These are phyloP conservation scores for Peromyscus maniculatus DNA, from an alignment of 2,113 vertebrate genomes.

Conservation along the genomic window DNA sequence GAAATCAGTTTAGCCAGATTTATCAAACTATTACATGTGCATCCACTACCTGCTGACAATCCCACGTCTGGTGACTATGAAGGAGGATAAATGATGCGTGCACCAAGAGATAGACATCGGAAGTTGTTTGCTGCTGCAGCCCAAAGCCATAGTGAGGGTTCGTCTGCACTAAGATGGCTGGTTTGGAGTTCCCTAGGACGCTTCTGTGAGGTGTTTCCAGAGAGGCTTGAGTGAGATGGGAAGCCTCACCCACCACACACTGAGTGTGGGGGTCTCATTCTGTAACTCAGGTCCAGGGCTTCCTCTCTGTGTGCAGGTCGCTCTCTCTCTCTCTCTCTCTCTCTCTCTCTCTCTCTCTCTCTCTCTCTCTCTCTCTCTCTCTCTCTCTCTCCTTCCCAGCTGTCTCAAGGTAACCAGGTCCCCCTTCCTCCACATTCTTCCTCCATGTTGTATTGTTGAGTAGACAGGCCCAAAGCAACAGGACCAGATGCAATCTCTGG, in stretches of 20 bases:
- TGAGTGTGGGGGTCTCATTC: too few relatives aligned
- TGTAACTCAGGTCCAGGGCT: too few relatives aligned
- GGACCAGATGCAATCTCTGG: background rate
- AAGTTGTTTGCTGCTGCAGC: background rate
- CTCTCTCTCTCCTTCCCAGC: background rate
- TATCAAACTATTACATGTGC: background rate
- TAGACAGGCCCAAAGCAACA: background rate
- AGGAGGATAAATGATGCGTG: too few relatives aligned
- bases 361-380: background rate
- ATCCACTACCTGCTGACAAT: background rate
- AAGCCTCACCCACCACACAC: background rate
- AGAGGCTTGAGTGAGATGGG: background rate
- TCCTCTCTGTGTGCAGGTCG: background rate
- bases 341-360: too few relatives aligned
- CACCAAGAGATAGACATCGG: background rate
- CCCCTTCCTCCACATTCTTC: background rate
- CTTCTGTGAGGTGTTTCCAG: background rate
- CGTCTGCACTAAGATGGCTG: background rate
- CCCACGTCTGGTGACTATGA: background rate
- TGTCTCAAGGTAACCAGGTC: background rate
- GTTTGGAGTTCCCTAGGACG: background rate
- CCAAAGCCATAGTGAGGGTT: background rate
- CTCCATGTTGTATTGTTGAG: background rate
- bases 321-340: background rate
- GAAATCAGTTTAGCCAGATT: slow-evolving; percentile 15